Conservation (phyloP, 2,797 vertebrate species). For the Protonibea diacanthus region DNA sequence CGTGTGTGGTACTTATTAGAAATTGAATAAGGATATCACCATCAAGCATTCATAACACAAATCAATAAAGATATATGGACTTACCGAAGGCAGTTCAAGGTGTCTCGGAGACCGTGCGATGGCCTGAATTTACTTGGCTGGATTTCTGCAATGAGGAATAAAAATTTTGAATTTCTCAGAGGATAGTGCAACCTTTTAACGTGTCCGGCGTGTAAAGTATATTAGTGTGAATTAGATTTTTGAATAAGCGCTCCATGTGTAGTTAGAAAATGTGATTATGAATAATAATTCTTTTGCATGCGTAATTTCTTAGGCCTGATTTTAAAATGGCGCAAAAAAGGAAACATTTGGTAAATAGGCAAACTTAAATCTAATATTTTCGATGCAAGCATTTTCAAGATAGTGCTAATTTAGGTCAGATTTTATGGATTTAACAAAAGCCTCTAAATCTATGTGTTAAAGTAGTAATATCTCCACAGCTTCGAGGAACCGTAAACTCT, state of each 20-base stretch:
- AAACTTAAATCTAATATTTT: background rate
- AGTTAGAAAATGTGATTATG: background rate
- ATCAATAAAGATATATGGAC: conserved; percentile 85
- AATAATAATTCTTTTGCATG: background rate
- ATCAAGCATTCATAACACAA: conserved; percentile 80
- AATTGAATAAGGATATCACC: conserved; percentile 83
- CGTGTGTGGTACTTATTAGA: conserved; percentile 79
- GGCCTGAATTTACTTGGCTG: conserved; percentile 73
- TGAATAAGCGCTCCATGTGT: background rate
- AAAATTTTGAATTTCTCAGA: conserved; percentile 30
- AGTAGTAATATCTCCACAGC: background rate
- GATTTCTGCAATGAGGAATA: conserved; percentile 78
- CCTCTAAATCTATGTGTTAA: background rate
- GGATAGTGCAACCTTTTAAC: background rate
- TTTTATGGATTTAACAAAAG: background rate
- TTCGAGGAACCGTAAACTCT: background rate
- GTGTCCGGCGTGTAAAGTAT: background rate
- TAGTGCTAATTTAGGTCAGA: background rate
- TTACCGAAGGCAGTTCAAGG: conserved; percentile 81
- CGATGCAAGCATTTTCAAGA: background rate
- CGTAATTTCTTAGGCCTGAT: conserved; percentile 7
- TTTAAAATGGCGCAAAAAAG: background rate
- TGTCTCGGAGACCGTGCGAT: conserved; percentile 68
- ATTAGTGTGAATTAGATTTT: background rate
- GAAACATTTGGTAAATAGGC: background rate